These are phyloP conservation scores for Valencia hispanica DNA, from an alignment of 2,797 vertebrate species.

Conservation along the genomic window DNA sequence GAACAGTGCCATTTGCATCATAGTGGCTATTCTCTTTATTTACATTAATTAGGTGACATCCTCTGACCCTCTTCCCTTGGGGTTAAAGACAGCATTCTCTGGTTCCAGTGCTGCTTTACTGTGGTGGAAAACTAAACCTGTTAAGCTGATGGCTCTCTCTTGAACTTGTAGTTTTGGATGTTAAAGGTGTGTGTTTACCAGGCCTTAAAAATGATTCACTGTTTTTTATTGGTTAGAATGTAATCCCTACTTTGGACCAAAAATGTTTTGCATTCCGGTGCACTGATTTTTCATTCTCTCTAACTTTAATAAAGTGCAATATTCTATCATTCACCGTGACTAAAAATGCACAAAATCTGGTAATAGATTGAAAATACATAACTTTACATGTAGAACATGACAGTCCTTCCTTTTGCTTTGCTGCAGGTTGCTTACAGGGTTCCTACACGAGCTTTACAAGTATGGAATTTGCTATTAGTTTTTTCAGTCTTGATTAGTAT, in stretches of 20 bases:
- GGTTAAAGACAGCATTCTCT: not conserved
- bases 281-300: not conserved
- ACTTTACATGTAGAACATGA: slow-evolving; percentile 13
- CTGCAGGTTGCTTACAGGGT: not conserved
- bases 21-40: slow-evolving; percentile 30
- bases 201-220: not conserved
- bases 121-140: slow-evolving; percentile 2
- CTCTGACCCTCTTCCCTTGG: slow-evolving; percentile 56
- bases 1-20: slow-evolving; percentile 59
- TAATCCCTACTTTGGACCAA: slow-evolving; percentile 43
- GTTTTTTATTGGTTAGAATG: not conserved
- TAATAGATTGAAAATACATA: slow-evolving; percentile 17
- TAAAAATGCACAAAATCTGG: slow-evolving; percentile 15
- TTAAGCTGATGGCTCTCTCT: slow-evolving; percentile 7
- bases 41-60: slow-evolving; percentile 25
- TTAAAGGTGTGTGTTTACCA: not conserved
- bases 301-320: slow-evolving; percentile 53
- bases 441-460: not conserved
- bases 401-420: not conserved
- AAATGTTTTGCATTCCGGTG: slow-evolving; percentile 19
- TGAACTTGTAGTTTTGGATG: not conserved
- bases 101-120: slow-evolving; percentile 9
- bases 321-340: slow-evolving; percentile 11
- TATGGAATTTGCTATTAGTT: not conserved
- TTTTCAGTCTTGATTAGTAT: not conserved